Percentiles rank a stretch among this genome's conserved stretches.
These are phyloP conservation scores for Crotalus adamanteus DNA, from an alignment of 2,797 vertebrate genomes.

Conservation along the genomic window DNA sequence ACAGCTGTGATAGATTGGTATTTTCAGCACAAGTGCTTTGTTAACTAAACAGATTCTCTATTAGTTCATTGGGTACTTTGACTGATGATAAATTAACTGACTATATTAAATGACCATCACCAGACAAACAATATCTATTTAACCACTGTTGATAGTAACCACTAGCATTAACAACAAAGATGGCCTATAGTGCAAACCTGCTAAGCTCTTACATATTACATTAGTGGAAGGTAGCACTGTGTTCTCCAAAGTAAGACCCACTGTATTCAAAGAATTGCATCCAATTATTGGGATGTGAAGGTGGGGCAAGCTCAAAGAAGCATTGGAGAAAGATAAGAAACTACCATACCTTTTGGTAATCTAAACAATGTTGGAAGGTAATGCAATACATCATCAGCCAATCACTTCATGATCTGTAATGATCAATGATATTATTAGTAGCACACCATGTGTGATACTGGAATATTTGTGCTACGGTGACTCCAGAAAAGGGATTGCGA, in stretches of 20 bases:
- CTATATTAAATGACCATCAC: background rate
- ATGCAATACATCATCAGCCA: background rate
- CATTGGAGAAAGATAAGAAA: background rate
- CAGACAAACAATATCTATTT: background rate
- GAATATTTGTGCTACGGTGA: background rate
- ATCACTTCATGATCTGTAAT: background rate
- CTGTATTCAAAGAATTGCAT: background rate
- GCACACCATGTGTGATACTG: background rate
- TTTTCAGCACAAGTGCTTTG: background rate
- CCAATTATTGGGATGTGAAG: background rate
- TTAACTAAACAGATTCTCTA: background rate
- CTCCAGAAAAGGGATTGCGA: background rate
- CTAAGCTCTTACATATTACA: background rate
- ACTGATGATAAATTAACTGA: conserved; percentile 5
- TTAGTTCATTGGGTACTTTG: background rate
- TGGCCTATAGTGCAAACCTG: background rate
- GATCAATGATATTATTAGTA: background rate
- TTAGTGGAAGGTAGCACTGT: background rate
- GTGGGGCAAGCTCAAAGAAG: background rate
- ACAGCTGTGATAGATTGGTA: background rate
- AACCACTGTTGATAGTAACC: background rate
- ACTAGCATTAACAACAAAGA: background rate
- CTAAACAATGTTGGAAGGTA: background rate
- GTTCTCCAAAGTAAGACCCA: background rate
- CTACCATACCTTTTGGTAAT: background rate